Evolutionary conservation across 2,888 invertebrate species (phyloP).

Genomic region (Neoitamus cyanurus): DNA sequence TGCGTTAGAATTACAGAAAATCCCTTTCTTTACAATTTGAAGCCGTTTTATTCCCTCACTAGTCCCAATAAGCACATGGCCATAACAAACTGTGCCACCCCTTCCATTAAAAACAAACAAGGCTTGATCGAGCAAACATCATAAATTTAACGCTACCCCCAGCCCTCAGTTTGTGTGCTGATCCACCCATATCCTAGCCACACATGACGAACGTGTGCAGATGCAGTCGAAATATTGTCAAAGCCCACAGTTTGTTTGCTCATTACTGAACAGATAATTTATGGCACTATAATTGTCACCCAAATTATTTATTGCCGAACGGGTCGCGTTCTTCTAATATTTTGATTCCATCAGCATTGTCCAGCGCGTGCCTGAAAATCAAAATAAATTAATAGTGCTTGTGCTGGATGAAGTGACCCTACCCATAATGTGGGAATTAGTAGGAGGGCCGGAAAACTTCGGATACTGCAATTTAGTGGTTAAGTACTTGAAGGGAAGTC

Average conservation of each 20-base stretch:
- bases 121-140: not conserved
- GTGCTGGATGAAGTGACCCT: not conserved
- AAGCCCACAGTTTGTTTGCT: slow-evolving; percentile 20
- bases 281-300: slow-evolving; percentile 25
- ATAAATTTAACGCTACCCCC: slow-evolving; percentile 11
- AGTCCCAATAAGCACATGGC: not conserved
- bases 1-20: not conserved
- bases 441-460: not conserved
- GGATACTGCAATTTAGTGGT: not conserved
- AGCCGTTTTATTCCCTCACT: not conserved
- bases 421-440: not conserved
- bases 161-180: not conserved
- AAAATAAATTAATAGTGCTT: not conserved
- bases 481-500: not conserved
- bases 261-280: slow-evolving; percentile 2
- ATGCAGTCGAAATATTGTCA: not conserved
- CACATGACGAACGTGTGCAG: slow-evolving; percentile 7
- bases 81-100: not conserved
- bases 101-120: not conserved
- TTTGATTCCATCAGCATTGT: not conserved
- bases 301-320: not conserved
- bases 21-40: not conserved
- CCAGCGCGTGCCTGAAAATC: not conserved
- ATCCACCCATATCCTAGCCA: slow-evolving; percentile 2
- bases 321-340: not conserved